Conservation (phyloP, 2,888 invertebrate genomes). For the Bhutanitis thaidina region DNA sequence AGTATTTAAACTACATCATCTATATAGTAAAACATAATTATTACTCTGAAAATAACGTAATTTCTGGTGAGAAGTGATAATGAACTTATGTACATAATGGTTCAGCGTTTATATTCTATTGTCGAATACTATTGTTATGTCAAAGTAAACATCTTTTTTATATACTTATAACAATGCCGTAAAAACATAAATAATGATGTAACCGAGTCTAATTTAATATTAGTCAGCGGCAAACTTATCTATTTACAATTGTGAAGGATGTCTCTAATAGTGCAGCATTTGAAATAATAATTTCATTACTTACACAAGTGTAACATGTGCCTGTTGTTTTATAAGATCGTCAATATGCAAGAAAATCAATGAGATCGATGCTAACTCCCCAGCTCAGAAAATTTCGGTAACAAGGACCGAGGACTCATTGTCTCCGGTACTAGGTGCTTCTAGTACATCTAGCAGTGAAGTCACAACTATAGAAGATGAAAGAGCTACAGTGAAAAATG, state of each 20-base stretch:
- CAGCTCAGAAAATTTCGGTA: constrained; percentile 32
- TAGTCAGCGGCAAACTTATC: neutral
- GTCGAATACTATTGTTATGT: neutral
- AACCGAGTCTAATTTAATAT: neutral
- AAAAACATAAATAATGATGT: neutral
- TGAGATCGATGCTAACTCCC: constrained; percentile 41
- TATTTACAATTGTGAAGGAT: neutral
- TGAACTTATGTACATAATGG: too few species aligned
- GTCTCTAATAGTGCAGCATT: neutral
- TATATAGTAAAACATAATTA: too few species aligned
- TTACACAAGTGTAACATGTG: neutral
- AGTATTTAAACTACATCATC: too few species aligned
- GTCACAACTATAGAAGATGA: constrained; percentile 46
- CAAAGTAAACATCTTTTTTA: neutral
- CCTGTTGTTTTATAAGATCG: constrained; percentile 46
- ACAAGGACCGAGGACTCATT: constrained; percentile 35
- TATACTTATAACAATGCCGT: neutral
- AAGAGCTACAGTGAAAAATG: constrained; percentile 60
- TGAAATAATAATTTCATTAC: neutral
- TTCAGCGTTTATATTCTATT: too few species aligned
- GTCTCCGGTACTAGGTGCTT: constrained; percentile 12
- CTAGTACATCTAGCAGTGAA: constrained; percentile 27
- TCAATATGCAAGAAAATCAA: constrained; percentile 60
- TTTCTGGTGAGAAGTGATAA: too few species aligned
- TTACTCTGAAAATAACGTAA: too few species aligned